A percentile compares a stretch with the other conserved stretches of the same genome.
Conservation (phyloP, 2,113 vertebrate species). For the Marcusenius ussheri region DNA sequence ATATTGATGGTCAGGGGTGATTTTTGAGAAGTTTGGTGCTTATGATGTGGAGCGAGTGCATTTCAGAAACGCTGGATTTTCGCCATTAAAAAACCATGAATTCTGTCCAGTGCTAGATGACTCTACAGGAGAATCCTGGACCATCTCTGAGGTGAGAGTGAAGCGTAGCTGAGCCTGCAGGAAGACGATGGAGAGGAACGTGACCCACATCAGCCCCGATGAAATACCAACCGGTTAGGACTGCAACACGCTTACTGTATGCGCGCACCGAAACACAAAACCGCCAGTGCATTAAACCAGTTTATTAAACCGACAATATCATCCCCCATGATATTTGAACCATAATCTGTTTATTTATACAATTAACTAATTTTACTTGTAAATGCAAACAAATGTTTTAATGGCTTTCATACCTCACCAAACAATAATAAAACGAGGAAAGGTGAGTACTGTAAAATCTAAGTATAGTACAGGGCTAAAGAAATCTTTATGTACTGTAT, state of each 20-base stretch:
- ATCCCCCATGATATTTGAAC: background rate
- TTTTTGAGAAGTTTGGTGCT: background rate
- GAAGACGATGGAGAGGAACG: background rate
- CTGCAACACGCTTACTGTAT: background rate
- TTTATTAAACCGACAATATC: background rate
- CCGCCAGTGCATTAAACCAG: background rate
- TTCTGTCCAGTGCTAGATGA: background rate
- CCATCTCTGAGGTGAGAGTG: background rate
- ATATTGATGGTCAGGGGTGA: background rate
- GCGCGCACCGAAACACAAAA: background rate
- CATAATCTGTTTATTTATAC: background rate
- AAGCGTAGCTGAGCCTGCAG: background rate
- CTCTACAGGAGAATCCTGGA: background rate
- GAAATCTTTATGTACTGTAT: background rate
- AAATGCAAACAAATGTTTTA: background rate
- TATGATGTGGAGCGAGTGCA: background rate
- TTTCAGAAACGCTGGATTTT: background rate
- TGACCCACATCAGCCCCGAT: background rate
- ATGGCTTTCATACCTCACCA: background rate
- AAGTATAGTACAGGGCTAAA: background rate
- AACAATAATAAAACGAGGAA: background rate
- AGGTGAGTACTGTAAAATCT: no score
- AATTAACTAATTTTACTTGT: background rate
- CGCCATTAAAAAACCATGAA: background rate
- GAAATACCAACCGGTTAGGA: background rate